Conservation (phyloP, 2,888 invertebrate species). For the Norana najaformis region DNA sequence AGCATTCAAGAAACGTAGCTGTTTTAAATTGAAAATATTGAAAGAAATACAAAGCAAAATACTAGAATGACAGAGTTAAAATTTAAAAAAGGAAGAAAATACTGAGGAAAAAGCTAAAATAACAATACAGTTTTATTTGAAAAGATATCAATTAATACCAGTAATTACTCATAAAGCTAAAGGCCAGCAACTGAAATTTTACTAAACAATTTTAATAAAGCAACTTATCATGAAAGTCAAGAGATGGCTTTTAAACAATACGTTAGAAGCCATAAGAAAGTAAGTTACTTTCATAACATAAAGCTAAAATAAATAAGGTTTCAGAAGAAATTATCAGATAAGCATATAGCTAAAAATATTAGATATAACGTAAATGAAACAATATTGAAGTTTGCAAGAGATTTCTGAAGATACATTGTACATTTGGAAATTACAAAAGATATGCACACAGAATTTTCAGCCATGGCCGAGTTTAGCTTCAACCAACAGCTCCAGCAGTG, state of each 20-base stretch:
- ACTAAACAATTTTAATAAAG: background rate
- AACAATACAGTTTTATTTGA: background rate
- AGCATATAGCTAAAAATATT: too few species aligned
- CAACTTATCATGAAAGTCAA: background rate
- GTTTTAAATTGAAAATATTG: too few species aligned
- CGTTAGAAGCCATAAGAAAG: background rate
- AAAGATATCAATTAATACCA: background rate
- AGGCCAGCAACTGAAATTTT: background rate
- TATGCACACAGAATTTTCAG: background rate
- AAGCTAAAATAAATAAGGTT: background rate
- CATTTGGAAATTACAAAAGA: background rate
- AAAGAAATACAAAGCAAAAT: too few species aligned
- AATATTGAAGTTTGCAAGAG: too few species aligned
- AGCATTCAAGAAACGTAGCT: too few species aligned
- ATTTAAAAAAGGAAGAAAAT: background rate
- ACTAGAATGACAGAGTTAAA: background rate
- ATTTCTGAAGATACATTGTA: too few species aligned
- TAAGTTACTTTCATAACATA: too few species aligned
- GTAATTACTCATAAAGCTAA: background rate
- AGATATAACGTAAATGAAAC: too few species aligned
- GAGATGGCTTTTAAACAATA: background rate
- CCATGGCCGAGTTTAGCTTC: background rate
- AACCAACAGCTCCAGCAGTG: background rate
- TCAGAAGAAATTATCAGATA: too few species aligned
- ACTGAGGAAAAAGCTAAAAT: background rate